These are phyloP conservation scores for Drosophila fungiperda DNA, from an alignment of 2,888 invertebrate genomes.

Conservation along the genomic window DNA sequence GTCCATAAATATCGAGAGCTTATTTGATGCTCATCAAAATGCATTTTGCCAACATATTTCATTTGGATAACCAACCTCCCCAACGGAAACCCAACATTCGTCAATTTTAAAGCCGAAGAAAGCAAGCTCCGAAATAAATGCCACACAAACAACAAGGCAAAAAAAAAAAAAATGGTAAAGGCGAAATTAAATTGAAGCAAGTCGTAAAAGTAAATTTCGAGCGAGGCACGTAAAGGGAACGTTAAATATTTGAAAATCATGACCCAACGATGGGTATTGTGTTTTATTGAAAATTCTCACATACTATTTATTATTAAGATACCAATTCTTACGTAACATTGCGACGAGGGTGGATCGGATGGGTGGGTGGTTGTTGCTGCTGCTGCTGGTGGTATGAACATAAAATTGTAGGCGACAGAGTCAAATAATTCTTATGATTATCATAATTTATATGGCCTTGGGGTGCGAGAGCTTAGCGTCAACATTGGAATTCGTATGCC, in stretches of 20 bases:
- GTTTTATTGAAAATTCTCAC: constrained; percentile 66
- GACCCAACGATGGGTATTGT: constrained; percentile 49
- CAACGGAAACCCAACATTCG: constrained; percentile 60
- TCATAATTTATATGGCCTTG: constrained; percentile 81
- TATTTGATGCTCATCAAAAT: constrained; percentile 62
- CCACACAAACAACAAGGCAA: constrained; percentile 1
- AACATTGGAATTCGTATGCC: constrained; percentile 45
- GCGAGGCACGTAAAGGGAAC: constrained; percentile 68
- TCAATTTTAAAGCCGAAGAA: constrained; percentile 70
- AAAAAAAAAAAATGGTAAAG: constrained; percentile 5
- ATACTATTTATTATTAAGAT: constrained; percentile 55
- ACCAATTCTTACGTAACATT: constrained; percentile 59
- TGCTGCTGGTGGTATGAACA: constrained; percentile 11
- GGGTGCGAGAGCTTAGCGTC: constrained; percentile 48
- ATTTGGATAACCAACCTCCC: constrained; percentile 9
- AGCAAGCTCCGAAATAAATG: constrained; percentile 9
- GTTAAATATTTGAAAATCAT: constrained; percentile 58
- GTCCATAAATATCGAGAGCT: constrained; percentile 67
- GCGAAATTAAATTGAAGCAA: constrained; percentile 46
- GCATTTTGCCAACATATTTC: constrained; percentile 55
- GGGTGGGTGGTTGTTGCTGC: constrained; percentile 6
- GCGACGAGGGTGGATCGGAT: constrained; percentile 18
- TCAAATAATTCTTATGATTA: constrained; percentile 80
- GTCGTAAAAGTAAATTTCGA: constrained; percentile 52
- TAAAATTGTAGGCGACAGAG: constrained; percentile 53